Conservation (phyloP, 2,888 invertebrate species). For the Caenorhabditis sp. region DNA sequence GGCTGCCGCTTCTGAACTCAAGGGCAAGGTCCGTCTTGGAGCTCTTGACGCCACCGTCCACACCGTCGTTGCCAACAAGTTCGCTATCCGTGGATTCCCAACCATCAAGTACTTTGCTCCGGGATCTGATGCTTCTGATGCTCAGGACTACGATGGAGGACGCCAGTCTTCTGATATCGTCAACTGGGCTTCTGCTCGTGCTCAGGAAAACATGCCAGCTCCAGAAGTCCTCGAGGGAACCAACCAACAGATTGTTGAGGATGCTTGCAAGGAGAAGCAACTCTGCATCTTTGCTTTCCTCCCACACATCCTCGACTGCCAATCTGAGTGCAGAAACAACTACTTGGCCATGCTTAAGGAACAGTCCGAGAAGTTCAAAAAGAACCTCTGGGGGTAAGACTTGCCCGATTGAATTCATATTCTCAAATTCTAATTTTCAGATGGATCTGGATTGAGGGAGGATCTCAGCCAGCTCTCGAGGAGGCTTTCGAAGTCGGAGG, state of each 20-base stretch:
- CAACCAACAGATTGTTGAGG: constrained; percentile 86
- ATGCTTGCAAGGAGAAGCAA: constrained; percentile 91
- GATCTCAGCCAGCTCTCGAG: constrained; percentile 91
- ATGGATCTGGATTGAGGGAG: constrained; percentile 97
- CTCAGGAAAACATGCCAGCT: constrained; percentile 91
- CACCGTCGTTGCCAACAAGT: constrained; percentile 90
- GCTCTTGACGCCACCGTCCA: constrained; percentile 97
- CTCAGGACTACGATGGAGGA: constrained; percentile 94
- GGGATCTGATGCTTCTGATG: constrained; percentile 85
- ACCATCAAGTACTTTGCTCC: constrained; percentile 90
- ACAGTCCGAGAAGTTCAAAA: constrained; percentile 93
- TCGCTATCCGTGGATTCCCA: constrained; percentile 93
- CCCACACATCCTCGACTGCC: constrained; percentile 97
- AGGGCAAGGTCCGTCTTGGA: constrained; percentile 92
- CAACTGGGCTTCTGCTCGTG: constrained; percentile 87
- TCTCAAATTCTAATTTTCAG: too few species aligned
- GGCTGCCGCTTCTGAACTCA: constrained; percentile 93
- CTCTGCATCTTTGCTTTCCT: constrained; percentile 92
- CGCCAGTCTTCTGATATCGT: constrained; percentile 93
- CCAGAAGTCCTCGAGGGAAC: constrained; percentile 91
- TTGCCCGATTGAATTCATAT: too few species aligned
- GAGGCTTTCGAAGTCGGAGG: constrained; percentile 94
- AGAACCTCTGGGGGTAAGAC: constrained; percentile 93
- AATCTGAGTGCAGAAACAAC: constrained; percentile 92
- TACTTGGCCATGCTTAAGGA: constrained; percentile 89